Evolutionary conservation across 1,140 invertebrate species (phyloP).

Genomic region (Apis mellifera): DNA sequence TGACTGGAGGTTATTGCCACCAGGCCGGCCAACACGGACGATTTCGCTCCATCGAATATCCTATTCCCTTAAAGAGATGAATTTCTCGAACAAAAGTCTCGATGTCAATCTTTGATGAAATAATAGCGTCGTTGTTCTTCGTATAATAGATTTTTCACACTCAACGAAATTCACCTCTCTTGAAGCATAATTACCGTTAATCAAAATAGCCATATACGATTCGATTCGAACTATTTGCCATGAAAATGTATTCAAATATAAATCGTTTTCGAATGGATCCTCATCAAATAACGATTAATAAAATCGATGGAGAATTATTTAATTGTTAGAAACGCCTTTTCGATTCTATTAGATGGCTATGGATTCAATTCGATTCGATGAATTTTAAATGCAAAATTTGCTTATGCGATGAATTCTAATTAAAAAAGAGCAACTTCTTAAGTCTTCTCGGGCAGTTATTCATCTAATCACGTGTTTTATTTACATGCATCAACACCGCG

Average conservation of each 20-base stretch:
- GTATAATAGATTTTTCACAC: not conserved
- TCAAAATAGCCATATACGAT: not conserved
- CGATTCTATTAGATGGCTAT: too few species aligned
- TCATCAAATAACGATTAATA: not conserved
- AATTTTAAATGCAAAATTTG: not conserved
- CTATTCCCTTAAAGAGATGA: not conserved
- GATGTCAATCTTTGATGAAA: not conserved
- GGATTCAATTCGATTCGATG: too few species aligned
- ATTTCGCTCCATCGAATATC: constrained; percentile 63
- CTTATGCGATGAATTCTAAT: not conserved
- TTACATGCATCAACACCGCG: constrained; percentile 9
- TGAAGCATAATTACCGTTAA: not conserved
- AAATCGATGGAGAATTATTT: constrained; percentile 3
- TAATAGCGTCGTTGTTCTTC: not conserved
- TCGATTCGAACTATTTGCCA: not conserved
- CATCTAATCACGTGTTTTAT: constrained; percentile 1
- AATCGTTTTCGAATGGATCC: not conserved
- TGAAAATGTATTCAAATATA: too few species aligned
- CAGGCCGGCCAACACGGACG: constrained; percentile 67
- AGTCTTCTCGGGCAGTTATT: constrained; percentile 12
- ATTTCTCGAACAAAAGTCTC: not conserved
- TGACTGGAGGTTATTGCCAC: constrained; percentile 74
- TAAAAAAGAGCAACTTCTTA: not conserved
- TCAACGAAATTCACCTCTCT: constrained; percentile 8
- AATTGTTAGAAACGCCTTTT: not conserved